These are phyloP conservation scores for Trematomus bernacchii DNA, from an alignment of 2,797 vertebrate genomes.

Conservation along the genomic window DNA sequence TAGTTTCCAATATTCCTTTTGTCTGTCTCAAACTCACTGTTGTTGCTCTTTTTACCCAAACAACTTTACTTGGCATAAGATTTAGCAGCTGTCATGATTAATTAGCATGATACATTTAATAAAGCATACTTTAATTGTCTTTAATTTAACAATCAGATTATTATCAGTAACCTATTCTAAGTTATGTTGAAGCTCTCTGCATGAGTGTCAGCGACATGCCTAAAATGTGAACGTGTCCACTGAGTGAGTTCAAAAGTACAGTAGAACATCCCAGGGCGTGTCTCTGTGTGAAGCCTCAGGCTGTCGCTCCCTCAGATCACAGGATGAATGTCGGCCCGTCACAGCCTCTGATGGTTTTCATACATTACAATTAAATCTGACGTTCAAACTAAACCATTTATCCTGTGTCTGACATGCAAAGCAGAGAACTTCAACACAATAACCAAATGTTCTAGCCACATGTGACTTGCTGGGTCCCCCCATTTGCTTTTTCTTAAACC, in stretches of 20 bases:
- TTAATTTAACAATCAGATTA: not conserved
- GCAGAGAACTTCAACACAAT: constrained; percentile 4
- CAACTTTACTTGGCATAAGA: too few species aligned
- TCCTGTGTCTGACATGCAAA: constrained; percentile 35
- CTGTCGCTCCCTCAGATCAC: constrained; percentile 47
- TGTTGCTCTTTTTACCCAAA: not conserved
- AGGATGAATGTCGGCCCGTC: constrained; percentile 27
- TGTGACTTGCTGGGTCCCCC: not conserved
- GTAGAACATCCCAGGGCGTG: constrained; percentile 46
- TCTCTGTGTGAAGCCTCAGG: constrained; percentile 40
- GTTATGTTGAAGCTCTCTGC: not conserved
- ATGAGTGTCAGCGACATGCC: not conserved
- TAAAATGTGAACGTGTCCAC: not conserved
- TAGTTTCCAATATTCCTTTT: constrained; percentile 4
- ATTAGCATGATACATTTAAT: not conserved
- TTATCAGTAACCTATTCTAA: not conserved
- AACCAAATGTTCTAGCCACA: constrained; percentile 22
- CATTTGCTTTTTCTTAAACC: constrained; percentile 1
- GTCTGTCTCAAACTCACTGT: not conserved
- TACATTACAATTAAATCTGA: constrained; percentile 19
- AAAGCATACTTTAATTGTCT: not conserved
- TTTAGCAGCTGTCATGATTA: rapidly evolving
- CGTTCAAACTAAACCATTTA: constrained; percentile 42
- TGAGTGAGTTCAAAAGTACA: not conserved
- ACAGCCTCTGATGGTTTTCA: constrained; percentile 68